Base-by-base conservation (phyloP, 2,113 vertebrate genomes). In the Zeus faber region DNA sequence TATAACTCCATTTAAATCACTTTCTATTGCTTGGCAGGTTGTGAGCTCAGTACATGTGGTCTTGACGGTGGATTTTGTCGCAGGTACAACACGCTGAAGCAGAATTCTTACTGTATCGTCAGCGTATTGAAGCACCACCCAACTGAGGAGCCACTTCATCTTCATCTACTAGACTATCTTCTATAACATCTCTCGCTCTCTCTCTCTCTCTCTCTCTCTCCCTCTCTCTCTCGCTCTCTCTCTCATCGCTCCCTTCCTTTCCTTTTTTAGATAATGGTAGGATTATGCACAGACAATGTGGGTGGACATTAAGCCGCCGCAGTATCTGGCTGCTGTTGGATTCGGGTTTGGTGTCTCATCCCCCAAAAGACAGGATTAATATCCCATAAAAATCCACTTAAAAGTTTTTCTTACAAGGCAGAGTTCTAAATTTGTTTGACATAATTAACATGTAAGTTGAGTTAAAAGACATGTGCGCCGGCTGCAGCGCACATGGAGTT, bases 201-300 rank as follows among this genome's bases (percentile, higher is more conserved):
- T 21, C 18, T 44, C 18, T 44, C 0, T 40, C 39, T 40, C 39
- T 40, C 9, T 40, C 39, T 40, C 37, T 40, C 35, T 39, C 35
- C 10, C 55, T 76, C 37, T 49, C 62, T 57, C 48, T 66, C 57
- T 62, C 2, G 4, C 25, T 45, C 21, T 13, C 24, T 17, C 24
- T 18, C 52, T 18, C 61, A 52, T 47, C 53, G 27, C 37, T 46
- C 57, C 70, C 44, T 33, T 41, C 29, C 13, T 43, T 5, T 0
- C 13, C 21, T 37, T 49, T 25, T 58, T 60, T 50, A 67, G 22
- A 59, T 64, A 58, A 60, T 41, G 37, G 37, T 52, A 43, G 49
- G 54, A 60, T 56, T 59, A 68, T 58, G 50, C 33, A 41, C 39
- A 66, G 23, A 63, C 48, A 54, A 35, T 53, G 51, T 67, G 61